phyloP scores from a whole-genome alignment of 2,888 invertebrate genomes.

The Acronicta psi region DNA sequence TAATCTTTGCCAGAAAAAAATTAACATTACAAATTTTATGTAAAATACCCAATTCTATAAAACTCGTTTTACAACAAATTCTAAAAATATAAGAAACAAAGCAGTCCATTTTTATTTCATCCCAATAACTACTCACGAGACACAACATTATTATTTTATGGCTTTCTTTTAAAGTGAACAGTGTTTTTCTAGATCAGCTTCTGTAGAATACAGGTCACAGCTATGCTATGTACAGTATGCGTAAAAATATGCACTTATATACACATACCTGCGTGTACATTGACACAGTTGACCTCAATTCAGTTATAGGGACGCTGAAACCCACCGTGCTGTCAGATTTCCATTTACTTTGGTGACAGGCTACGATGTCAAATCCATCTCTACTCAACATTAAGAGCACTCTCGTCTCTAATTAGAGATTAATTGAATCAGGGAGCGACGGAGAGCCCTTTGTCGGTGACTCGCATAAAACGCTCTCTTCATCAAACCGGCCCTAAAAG shows the following conservation, averaged over 20 bases:
- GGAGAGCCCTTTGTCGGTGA: constrained; percentile 74
- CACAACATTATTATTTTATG: too few relatives aligned
- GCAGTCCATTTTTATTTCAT: too few relatives aligned
- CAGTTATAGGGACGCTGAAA: constrained; percentile 65
- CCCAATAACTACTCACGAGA: too few relatives aligned
- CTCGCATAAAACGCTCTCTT: constrained; percentile 63
- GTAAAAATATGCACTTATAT: constrained; percentile 28
- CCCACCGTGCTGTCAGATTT: constrained; percentile 79
- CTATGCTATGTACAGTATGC: constrained; percentile 1
- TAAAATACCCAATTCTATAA: too few relatives aligned
- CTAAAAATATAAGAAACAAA: too few relatives aligned
- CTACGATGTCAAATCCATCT: constrained; percentile 81
- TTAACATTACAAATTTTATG: too few relatives aligned
- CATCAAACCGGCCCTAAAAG: constrained; percentile 53
- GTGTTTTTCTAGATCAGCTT: not conserved
- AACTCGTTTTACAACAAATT: too few relatives aligned
- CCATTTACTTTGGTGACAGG: constrained; percentile 83
- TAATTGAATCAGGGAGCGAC: constrained; percentile 84
- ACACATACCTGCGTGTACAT: constrained; percentile 39
- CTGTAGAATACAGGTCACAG: constrained; percentile 2
- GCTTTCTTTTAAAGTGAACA: too few relatives aligned
- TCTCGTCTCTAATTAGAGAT: constrained; percentile 86
- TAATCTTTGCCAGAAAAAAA: too few relatives aligned
- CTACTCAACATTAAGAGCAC: constrained; percentile 85
- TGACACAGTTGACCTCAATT: constrained; percentile 75